Percentiles rank a stretch among this genome's conserved stretches.
These are phyloP conservation scores for Sphyrna mokarran DNA, from an alignment of 2,113 vertebrate species.

Conservation along the genomic window DNA sequence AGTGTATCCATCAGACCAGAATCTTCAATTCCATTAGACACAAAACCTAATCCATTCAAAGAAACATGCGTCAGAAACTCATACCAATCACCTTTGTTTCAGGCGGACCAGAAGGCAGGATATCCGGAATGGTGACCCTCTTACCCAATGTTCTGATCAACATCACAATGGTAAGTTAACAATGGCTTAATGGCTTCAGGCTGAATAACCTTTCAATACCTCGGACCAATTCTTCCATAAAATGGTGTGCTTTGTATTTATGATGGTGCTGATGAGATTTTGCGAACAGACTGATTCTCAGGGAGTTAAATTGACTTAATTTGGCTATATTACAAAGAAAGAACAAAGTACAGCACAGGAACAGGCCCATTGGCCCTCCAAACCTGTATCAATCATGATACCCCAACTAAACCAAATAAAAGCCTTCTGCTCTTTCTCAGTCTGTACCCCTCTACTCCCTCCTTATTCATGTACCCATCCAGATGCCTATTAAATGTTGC, in stretches of 20 bases:
- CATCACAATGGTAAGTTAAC: conserved; percentile 76
- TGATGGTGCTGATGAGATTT: not conserved
- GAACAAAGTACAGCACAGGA: too few relatives aligned
- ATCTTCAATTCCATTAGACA: not conserved
- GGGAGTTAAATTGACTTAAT: not conserved
- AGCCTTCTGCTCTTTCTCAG: too few relatives aligned
- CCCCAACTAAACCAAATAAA: too few relatives aligned
- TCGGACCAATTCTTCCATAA: not conserved
- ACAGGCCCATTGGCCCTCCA: too few relatives aligned
- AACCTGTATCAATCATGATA: too few relatives aligned
- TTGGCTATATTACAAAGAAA: not conserved
- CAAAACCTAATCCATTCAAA: not conserved
- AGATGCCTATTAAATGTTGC: too few relatives aligned
- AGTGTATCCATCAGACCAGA: not conserved
- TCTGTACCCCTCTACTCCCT: too few relatives aligned
- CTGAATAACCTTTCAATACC: too few relatives aligned
- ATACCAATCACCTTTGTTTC: conserved; percentile 41
- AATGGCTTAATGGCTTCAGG: not conserved
- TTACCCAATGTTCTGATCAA: conserved; percentile 92
- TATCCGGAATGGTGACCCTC: conserved; percentile 90
- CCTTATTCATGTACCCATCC: too few relatives aligned
- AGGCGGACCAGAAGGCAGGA: conserved; percentile 92
- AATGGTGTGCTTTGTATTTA: not conserved
- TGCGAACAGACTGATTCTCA: not conserved
- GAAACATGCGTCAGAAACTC: not conserved